Evolutionary conservation across 1,140 invertebrate species (phyloP).

Genomic region (Drosophila ironensis): DNA sequence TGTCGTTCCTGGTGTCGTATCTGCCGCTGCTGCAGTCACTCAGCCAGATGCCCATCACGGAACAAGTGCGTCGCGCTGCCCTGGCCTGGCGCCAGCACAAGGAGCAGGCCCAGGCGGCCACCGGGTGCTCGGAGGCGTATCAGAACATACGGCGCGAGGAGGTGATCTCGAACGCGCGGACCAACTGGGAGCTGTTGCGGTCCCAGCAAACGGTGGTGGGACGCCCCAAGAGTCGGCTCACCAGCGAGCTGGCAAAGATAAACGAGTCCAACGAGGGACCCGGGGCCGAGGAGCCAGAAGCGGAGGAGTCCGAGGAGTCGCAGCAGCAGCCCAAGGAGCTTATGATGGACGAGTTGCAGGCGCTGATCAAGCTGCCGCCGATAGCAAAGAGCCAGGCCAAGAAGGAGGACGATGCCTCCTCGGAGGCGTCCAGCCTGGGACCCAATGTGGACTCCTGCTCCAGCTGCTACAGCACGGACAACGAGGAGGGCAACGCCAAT

Average conservation of each 20-base stretch:
- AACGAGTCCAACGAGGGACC: conserved; percentile 67
- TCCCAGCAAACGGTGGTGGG: conserved; percentile 83
- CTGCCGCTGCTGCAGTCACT: conserved; percentile 87
- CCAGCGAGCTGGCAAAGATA: conserved; percentile 69
- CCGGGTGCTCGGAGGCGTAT: conserved; percentile 86
- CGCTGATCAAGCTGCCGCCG: conserved; percentile 54
- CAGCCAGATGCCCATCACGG: conserved; percentile 89
- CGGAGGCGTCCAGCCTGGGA: conserved; percentile 85
- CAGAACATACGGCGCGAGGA: conserved; percentile 87
- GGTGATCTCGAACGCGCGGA: conserved; percentile 90
- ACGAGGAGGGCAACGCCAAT: conserved; percentile 80
- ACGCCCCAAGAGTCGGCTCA: conserved; percentile 54
- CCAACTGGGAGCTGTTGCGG: conserved; percentile 90
- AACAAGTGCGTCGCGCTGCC: conserved; percentile 88
- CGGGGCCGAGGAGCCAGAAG: conserved; percentile 53
- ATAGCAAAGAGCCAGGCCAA: conserved; percentile 41
- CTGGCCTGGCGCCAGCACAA: conserved; percentile 89
- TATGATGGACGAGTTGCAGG: conserved; percentile 85
- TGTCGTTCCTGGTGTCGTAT: conserved; percentile 90
- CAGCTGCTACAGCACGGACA: conserved; percentile 84
- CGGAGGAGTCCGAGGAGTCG: conserved; percentile 87
- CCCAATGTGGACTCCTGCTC: conserved; percentile 87
- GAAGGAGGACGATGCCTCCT: conserved; percentile 79
- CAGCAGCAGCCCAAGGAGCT: conserved; percentile 76
- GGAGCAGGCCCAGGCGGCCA: conserved; percentile 86